These are phyloP conservation scores for Delichon dasypus DNA, from an alignment of 2,797 vertebrate species.

Conservation along the genomic window DNA sequence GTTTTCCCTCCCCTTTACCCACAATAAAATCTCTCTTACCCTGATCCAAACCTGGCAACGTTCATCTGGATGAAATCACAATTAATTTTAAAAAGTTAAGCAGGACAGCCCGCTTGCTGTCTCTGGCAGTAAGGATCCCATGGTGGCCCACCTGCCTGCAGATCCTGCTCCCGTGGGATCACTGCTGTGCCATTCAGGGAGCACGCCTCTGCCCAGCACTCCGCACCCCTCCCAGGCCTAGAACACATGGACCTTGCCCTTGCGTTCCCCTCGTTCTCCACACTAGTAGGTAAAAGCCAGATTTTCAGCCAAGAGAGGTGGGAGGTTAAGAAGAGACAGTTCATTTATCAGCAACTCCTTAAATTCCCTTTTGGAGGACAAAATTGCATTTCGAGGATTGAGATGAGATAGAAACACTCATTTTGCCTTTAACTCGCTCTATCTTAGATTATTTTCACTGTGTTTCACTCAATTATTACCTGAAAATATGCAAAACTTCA, in stretches of 20 bases:
- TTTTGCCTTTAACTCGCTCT: neutral
- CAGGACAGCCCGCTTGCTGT: neutral
- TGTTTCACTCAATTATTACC: neutral
- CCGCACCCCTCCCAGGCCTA: neutral
- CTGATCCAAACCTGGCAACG: neutral
- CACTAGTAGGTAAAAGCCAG: neutral
- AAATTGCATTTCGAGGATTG: neutral
- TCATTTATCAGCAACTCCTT: slow-evolving; percentile 3
- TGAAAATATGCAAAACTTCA: neutral
- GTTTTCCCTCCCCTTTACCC: neutral
- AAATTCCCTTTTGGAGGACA: neutral
- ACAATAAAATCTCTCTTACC: neutral
- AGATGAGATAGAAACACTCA: neutral
- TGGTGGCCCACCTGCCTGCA: neutral
- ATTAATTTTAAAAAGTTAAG: neutral
- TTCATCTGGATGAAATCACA: neutral
- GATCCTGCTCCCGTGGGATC: neutral
- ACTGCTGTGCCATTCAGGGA: neutral
- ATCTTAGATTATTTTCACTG: neutral
- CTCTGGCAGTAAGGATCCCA: neutral
- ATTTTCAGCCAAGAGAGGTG: neutral
- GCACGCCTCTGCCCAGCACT: neutral
- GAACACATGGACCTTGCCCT: neutral
- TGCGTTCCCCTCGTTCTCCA: neutral
- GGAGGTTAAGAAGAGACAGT: neutral